Conservation (phyloP, 2,113 vertebrate species). For the Rutilus rutilus region DNA sequence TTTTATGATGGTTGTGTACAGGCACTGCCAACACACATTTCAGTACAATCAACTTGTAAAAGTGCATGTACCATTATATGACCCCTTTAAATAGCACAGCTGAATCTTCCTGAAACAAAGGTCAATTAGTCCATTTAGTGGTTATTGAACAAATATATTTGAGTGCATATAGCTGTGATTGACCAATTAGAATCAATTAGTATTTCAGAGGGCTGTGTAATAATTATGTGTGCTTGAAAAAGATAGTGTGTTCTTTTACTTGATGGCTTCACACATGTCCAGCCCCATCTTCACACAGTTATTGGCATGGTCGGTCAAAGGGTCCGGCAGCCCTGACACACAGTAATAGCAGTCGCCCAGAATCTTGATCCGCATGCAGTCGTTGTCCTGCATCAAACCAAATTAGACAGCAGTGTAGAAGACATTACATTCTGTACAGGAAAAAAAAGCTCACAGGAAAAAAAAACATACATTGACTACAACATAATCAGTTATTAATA, state of each 20-base stretch:
- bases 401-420: not conserved
- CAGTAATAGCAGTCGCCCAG: constrained; percentile 98
- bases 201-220: not conserved
- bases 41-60: too few relatives aligned
- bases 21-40: too few relatives aligned
- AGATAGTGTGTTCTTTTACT: constrained; percentile 81
- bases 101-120: not conserved
- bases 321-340: constrained; percentile 95
- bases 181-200: not conserved
- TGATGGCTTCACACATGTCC: constrained; percentile 99
- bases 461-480: too few relatives aligned
- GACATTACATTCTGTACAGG: not conserved
- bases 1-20: too few relatives aligned
- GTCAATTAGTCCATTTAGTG: not conserved
- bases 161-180: not conserved
- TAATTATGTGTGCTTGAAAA: not conserved
- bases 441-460: not conserved
- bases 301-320: constrained; percentile 93
- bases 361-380: constrained; percentile 99
- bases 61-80: too few relatives aligned
- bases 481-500: too few relatives aligned
- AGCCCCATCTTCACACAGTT: constrained; percentile 99
- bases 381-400: constrained; percentile 85
- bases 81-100: not conserved
- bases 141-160: not conserved